Percentiles rank a stretch among this genome's conserved stretches.
phyloP scores from a whole-genome alignment of 2,113 vertebrate species.

The Atractosteus spatula region DNA sequence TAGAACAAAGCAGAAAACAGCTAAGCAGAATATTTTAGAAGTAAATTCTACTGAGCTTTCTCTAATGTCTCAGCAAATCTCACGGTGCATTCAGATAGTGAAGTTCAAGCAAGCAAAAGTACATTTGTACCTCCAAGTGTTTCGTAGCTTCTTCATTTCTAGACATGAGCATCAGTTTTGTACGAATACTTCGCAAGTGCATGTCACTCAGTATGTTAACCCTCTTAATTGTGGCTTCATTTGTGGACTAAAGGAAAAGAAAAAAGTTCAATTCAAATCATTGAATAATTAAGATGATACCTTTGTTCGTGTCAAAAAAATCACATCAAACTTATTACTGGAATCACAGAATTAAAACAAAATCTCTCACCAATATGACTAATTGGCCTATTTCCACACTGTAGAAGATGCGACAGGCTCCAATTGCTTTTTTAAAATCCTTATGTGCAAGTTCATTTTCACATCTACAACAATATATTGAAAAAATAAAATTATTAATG shows the following conservation, averaged over 20 bases:
- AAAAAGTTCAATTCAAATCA: not conserved
- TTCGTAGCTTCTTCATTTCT: conserved; percentile 89
- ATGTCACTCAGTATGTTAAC: conserved; percentile 83
- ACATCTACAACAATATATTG: conserved; percentile 61
- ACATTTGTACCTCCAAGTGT: conserved; percentile 76
- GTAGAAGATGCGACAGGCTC: conserved; percentile 84
- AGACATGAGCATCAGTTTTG: conserved; percentile 85
- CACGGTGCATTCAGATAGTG: no score
- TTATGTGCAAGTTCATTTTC: conserved; percentile 84
- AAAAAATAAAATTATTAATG: no score
- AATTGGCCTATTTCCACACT: conserved; percentile 31
- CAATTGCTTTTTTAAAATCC: conserved; percentile 89
- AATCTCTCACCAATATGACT: no score
- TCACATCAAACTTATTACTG: no score
- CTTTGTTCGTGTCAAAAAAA: no score
- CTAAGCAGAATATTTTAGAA: no score
- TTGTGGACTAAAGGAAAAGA: conserved; percentile 73
- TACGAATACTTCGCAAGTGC: conserved; percentile 88
- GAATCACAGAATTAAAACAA: no score
- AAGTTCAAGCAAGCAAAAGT: no score
- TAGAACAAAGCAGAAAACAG: no score
- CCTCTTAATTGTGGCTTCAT: conserved; percentile 81
- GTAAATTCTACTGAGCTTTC: no score
- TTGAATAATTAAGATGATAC: no score
- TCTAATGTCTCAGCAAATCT: no score